Evolutionary conservation across 2,797 vertebrate species (phyloP), one percentile per base, ranked within the genome.

Genomic region (Pseudotriccus pelzelni): DNA sequence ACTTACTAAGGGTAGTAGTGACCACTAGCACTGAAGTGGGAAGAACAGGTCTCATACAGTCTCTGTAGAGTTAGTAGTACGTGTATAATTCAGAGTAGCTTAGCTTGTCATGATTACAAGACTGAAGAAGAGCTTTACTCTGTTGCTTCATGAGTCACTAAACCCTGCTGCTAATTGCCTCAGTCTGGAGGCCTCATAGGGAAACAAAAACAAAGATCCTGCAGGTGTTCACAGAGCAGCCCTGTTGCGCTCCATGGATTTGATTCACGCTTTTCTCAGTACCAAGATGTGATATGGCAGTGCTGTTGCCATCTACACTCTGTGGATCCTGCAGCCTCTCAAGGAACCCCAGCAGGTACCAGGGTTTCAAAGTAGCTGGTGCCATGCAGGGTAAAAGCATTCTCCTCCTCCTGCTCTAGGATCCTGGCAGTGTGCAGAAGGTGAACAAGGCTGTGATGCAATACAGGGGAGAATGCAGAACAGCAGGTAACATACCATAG

Each of bases 141-240:
- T 50, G 64, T 63, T 64, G 56, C 36, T 76, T 90, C 39, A 1
- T 24, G 41, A 84, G 34, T 76, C 2, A 1, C 67, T 82, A 55
- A 85, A 87, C 70, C 52, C 72, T 93, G 30, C 70, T 87, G 67
- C 41, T 89, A 69, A 81, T 84, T 84, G 68, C 41, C 25, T 70
- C 32, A 32, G 60, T 44, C 59, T 84, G 32, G 60, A 89, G 39
- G 28, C 36, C 60, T 80, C 68, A 24, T 0, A 49, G 47, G 56
- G 44, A 83, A 74, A 60, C 24, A 39, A 77, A 82, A 87, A n/a
- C 43, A 69, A 63, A 78, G 79, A 60, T 83, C 37, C 76, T 76
- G 72, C 41, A 83, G 64, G 37, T 83, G 23, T 55, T 90, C 85
- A 12, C 39, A 44, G 58, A 88, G 63, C 52, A 68, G 36, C 21